Base-by-base conservation (phyloP, 2,888 invertebrate species). In the Watsonalla binaria region DNA sequence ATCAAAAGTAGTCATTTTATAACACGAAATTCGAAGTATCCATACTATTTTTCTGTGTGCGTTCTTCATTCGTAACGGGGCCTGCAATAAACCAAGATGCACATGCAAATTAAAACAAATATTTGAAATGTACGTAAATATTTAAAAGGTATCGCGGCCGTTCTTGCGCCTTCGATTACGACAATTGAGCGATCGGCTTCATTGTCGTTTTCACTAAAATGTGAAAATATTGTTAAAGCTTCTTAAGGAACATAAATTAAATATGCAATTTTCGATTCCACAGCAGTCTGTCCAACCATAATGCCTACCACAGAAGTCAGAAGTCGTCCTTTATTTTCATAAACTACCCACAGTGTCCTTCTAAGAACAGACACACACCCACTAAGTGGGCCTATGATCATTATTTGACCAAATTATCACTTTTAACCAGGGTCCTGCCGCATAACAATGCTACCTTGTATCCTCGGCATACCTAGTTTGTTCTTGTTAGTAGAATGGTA, bases 371-470 rank as follows among this genome's bases (percentile, higher is more conserved):
- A 84, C 86, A 78, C 84, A 68, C 67, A 61, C 69, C 67, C 76
- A 78, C 88, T 88, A 87, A 89, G 86, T 86, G 78, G 80, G 66
- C 66, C 78, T 81, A 86, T 89, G 83, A 88, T 86, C 78, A 80
- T 80, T 86, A 80, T 89, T 89, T 86, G 84, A 71, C 75, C 84
- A 81, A 87, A 88, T 89, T 88, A 89, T 86, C 89, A 86, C 88
- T 75, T 84, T 80, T 76, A 78, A 76, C 76, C 71, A 67, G 58
- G 57, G 54, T 37, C 5, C n/a, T 35, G 56, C 61, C 56, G 64
- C 64, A 66, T 63, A 62, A 57, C 61, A 65, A 55, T 61, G 61
- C 67, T 72, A 70, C 71, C 56, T 67, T 69, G 74, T 63, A 64
- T 65, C 66, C 60, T 68, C 63, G 52, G 53, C 58, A 54, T 53